These are phyloP conservation scores for Tachina fera DNA, from an alignment of 2,888 invertebrate genomes.

Conservation along the genomic window DNA sequence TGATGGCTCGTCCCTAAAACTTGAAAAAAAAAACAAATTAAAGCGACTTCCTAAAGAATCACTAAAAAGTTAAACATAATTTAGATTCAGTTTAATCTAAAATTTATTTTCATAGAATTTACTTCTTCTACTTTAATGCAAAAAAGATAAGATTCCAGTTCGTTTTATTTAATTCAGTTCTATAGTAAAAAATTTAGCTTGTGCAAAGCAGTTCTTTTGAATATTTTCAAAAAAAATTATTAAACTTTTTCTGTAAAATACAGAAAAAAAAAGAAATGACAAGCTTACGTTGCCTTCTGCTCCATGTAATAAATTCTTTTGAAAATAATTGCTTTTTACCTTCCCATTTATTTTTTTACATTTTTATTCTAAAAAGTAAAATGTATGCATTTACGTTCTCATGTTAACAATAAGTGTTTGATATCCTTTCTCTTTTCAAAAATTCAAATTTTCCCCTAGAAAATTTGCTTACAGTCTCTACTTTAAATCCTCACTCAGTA, in stretches of 20 bases:
- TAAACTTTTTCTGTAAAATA: not conserved
- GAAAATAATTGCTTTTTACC: constrained; percentile 4
- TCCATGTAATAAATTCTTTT: not conserved
- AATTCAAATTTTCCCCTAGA: not conserved
- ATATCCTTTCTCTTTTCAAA: not conserved
- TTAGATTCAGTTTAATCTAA: too few relatives aligned
- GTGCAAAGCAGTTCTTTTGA: too few relatives aligned
- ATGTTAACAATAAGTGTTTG: not conserved
- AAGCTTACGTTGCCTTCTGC: not conserved
- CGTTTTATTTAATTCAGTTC: too few relatives aligned
- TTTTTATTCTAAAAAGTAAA: not conserved
- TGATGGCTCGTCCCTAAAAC: too few relatives aligned
- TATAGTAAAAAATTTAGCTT: too few relatives aligned
- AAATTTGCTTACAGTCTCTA: not conserved
- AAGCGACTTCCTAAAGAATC: too few relatives aligned
- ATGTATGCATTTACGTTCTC: not conserved
- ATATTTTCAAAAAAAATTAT: too few relatives aligned
- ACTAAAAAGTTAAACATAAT: too few relatives aligned
- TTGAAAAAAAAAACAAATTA: too few relatives aligned
- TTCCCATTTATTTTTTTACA: not conserved
- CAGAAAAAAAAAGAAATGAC: not conserved
- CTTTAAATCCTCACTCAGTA: not conserved
- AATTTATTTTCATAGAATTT: too few relatives aligned
- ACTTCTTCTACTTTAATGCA: too few relatives aligned
- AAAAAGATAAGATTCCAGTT: too few relatives aligned